A percentile compares a stretch with the other conserved stretches of the same genome.
Evolutionary conservation across 92 coral and sea anemone genomes (phyloP).

Genomic region (Micromussa lordhowensis): DNA sequence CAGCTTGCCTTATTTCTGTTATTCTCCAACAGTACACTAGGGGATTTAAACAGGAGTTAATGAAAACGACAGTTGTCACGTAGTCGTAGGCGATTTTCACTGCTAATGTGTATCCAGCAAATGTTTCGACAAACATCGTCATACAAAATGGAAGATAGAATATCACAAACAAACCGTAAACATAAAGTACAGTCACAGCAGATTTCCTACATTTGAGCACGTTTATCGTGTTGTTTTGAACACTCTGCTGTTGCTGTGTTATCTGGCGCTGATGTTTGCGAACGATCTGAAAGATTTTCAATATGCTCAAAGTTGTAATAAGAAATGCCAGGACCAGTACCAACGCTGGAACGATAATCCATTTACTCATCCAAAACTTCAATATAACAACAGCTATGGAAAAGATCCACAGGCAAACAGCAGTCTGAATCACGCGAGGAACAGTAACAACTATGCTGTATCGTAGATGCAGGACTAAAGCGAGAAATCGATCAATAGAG

Average conservation of each 20-base stretch:
- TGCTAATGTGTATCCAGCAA: constrained; percentile 7
- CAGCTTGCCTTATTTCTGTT: no score
- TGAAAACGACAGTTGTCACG: constrained; percentile 28
- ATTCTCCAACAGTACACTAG: constrained; percentile 41
- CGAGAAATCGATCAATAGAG: constrained; percentile 32
- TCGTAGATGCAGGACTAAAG: constrained; percentile 35
- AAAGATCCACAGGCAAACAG: constrained; percentile 2
- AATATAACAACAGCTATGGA: neutral
- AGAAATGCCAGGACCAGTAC: neutral
- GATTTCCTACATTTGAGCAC: constrained; percentile 5
- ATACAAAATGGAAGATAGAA: constrained; percentile 39
- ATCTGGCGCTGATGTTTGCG: constrained; percentile 30
- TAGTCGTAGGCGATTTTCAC: constrained; percentile 47
- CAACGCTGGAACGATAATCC: constrained; percentile 21
- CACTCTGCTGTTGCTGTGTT: neutral
- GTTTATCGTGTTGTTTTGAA: constrained; percentile 2
- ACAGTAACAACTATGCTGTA: constrained; percentile 24
- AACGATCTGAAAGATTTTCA: constrained; percentile 33
- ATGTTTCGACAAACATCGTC: constrained; percentile 16
- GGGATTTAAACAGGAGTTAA: constrained; percentile 45
- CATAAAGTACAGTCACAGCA: constrained; percentile 44
- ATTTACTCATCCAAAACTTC: constrained; percentile 7
- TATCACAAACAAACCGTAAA: constrained; percentile 1
- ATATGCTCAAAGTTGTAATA: constrained; percentile 4
- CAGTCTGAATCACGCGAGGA: constrained; percentile 11